Base-by-base conservation (phyloP, 2,113 vertebrate genomes). In the Esox niger region DNA sequence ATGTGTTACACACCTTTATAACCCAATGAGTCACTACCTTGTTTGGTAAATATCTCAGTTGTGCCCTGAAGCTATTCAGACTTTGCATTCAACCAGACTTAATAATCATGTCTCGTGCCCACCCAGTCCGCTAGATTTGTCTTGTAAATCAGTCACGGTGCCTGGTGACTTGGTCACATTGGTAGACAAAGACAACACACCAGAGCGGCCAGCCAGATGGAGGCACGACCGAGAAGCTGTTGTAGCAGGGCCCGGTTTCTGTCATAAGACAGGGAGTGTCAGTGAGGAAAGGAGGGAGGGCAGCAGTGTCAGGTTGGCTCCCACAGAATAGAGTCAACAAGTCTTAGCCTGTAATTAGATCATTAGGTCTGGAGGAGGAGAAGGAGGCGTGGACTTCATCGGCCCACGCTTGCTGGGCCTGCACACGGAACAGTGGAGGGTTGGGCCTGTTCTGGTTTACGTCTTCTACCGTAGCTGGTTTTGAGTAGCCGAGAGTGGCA, bases 301-400 rank as follows among this genome's bases (percentile, higher is more conserved):
- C 56, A 31, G 80, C 66, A 58, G 74, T 85, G 75, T 86, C 78
- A 82, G 76, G 73, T 74, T 74, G 76, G 79, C 72, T 87, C 69
- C 68, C 79, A 80, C 75, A 86, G 82, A 73, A 74, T 73, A 74
- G 71, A 83, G 73, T 88, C 82, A 87, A 88, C 89, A 90, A 79
- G 86, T 88, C 76, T 75, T 74, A 72, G 79, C 83, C 80, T 88
- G 89, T 90, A 89, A 89, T 88, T 88, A 87, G 80, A 88, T 90
- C 85, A 89, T 89, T 85, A 86, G 68, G 59, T 74, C 71, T 78
- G 70, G 54, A 38, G 30, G 47, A 11, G 55, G 43, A 74, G 52
- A 61, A 74, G 68, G 70, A 73, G 72, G 58, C 82, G 72, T 73
- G 83, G 77, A 66, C 67, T 84, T 71, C 75, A 60, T 75, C 76